Evolutionary conservation across 2,888 invertebrate genomes (phyloP).

Genomic region (Tipula confusa): DNA sequence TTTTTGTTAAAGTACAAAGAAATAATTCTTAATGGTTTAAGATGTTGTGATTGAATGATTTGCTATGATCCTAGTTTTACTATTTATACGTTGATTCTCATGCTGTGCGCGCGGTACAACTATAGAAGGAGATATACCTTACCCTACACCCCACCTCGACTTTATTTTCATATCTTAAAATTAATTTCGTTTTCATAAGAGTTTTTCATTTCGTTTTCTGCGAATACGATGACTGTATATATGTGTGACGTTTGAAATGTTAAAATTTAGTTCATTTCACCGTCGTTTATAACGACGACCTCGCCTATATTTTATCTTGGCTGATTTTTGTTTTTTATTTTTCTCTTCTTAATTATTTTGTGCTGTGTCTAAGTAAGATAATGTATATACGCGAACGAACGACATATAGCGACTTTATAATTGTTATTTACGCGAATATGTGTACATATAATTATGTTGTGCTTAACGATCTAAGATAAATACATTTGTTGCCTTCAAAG

Average conservation of each 20-base stretch:
- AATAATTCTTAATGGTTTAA: constrained; percentile 38
- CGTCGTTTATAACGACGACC: constrained; percentile 3
- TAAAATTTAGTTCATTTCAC: constrained; percentile 28
- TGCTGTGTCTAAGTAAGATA: not conserved
- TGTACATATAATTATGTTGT: constrained; percentile 3
- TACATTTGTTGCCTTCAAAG: not conserved
- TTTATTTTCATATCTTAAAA: not conserved
- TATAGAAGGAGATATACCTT: constrained; percentile 28
- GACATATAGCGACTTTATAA: not conserved
- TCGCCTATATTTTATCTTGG: constrained; percentile 1
- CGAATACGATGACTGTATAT: not conserved
- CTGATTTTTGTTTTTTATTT: constrained; percentile 5
- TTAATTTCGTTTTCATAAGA: constrained; percentile 4
- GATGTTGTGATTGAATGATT: constrained; percentile 46
- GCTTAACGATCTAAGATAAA: not conserved
- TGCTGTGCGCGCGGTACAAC: not conserved
- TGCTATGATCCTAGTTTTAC: constrained; percentile 41
- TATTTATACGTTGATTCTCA: constrained; percentile 46
- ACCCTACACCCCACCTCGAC: not conserved
- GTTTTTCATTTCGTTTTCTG: constrained; percentile 13
- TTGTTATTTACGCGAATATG: not conserved
- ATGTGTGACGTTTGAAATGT: not conserved
- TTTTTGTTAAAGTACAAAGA: constrained; percentile 37
- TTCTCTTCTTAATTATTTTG: not conserved
- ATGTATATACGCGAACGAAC: too few relatives aligned